Evolutionary conservation across 2,797 vertebrate species (phyloP).

Genomic region (Bradypodion ventrale): DNA sequence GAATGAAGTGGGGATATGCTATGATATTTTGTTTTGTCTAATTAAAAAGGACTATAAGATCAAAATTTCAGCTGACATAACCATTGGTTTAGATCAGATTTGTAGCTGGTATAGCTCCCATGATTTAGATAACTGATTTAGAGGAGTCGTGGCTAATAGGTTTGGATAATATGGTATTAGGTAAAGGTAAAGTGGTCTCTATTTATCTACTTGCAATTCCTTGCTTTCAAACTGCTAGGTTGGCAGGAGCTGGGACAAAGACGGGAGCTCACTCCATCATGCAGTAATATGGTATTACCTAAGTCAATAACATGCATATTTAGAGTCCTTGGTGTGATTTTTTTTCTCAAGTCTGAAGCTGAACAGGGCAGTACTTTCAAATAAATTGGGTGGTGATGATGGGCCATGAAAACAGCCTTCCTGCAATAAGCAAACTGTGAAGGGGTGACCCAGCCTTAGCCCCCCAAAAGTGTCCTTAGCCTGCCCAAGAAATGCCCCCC

Average conservation of each 20-base stretch:
- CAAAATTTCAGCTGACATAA: not conserved
- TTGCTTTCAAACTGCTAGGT: too few species aligned
- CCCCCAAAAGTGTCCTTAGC: too few species aligned
- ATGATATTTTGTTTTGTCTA: not conserved
- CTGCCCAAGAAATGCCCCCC: too few species aligned
- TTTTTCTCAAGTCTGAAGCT: not conserved
- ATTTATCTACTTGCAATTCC: too few species aligned
- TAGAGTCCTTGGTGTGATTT: not conserved
- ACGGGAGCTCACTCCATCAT: too few species aligned
- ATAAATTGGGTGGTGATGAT: not conserved
- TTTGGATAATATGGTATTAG: not conserved
- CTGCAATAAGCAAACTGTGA: not conserved
- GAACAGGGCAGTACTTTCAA: not conserved
- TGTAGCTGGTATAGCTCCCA: not conserved
- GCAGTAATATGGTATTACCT: too few species aligned
- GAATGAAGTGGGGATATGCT: not conserved
- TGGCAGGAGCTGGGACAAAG: too few species aligned
- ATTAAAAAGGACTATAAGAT: constrained; percentile 5
- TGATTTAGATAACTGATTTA: not conserved
- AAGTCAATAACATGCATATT: too few species aligned
- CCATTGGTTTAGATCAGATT: not conserved
- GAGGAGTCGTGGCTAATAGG: not conserved
- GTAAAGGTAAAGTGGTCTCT: too few species aligned
- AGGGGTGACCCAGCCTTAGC: too few species aligned
- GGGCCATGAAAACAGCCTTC: too few species aligned